phyloP scores from a whole-genome alignment of 2,113 vertebrate genomes.

The Drymodes brunneopygia region DNA sequence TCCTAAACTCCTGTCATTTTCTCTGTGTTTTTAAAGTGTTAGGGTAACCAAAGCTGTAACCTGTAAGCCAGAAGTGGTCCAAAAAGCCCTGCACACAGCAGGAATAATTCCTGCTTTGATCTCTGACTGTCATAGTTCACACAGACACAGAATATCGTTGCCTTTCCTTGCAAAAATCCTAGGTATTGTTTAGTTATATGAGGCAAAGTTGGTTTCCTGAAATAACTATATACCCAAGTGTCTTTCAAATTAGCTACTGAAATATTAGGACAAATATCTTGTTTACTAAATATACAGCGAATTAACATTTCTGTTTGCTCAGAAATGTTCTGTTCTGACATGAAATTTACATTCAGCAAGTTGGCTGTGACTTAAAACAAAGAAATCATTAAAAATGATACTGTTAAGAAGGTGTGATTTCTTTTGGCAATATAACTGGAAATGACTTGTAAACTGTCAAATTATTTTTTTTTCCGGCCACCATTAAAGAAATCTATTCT shows the following conservation, averaged over 20 bases:
- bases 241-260: neutral
- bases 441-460: neutral
- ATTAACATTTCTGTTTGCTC: neutral
- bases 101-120: neutral
- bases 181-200: neutral
- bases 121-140: neutral
- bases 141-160: neutral
- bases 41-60: neutral
- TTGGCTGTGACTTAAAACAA: neutral
- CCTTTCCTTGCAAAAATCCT: neutral
- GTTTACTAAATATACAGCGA: neutral
- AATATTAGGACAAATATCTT: neutral
- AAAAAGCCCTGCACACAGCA: neutral
- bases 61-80: neutral
- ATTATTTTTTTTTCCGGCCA: neutral
- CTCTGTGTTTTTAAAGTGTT: neutral
- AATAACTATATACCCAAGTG: neutral
- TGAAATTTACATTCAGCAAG: neutral
- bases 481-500: neutral
- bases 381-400: neutral
- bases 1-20: neutral
- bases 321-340: neutral
- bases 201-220: neutral
- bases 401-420: neutral
- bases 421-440: neutral